These are phyloP conservation scores for Prionace glauca DNA, from an alignment of 2,797 vertebrate species.

Conservation along the genomic window DNA sequence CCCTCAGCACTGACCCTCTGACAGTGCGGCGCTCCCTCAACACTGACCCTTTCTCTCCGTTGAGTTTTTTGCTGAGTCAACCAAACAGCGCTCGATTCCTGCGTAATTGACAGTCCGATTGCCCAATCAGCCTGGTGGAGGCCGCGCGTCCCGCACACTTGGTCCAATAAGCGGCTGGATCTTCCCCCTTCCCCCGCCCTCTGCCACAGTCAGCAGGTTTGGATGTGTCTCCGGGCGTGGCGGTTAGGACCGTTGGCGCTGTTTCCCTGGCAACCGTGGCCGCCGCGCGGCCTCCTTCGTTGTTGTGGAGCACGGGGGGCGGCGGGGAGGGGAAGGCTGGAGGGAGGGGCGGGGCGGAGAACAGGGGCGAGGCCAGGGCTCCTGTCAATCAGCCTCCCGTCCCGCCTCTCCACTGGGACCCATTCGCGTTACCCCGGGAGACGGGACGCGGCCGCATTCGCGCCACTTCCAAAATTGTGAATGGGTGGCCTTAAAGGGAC, in stretches of 20 bases:
- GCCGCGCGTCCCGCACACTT: accelerated
- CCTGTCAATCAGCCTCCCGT: background rate
- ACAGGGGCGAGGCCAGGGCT: no score
- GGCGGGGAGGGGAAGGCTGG: no score
- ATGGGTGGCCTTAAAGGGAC: no score
- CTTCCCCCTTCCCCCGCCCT: no score
- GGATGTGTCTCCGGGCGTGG: background rate
- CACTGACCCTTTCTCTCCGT: background rate
- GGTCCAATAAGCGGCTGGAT: background rate
- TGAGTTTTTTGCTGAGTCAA: background rate
- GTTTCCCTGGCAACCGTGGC: background rate
- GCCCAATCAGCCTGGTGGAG: accelerated
- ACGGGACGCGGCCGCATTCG: background rate
- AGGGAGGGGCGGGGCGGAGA: no score
- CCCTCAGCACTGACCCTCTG: no score
- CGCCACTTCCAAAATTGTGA: no score
- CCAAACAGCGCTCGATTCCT: background rate
- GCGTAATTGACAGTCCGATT: background rate
- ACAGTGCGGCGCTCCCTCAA: background rate
- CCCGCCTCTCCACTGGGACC: no score
- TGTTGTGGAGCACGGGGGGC: no score
- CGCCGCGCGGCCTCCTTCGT: background rate
- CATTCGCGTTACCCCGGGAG: background rate
- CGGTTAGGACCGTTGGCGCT: background rate
- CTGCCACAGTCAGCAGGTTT: background rate